phyloP scores from a whole-genome alignment of 2,797 vertebrate species.

The Champsocephalus gunnari region DNA sequence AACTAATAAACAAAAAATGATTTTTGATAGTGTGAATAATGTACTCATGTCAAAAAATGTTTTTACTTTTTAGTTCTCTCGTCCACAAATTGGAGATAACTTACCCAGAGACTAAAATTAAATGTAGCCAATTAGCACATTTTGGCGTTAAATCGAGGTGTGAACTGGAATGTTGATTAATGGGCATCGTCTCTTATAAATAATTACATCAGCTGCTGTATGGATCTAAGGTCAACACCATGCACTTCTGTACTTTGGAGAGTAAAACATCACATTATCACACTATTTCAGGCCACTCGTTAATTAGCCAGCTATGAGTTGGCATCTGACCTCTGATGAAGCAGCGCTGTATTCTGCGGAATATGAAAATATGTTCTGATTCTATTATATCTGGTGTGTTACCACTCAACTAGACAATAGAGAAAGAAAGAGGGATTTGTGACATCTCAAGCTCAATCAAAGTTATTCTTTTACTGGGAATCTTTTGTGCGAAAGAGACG shows the following conservation, averaged over 20 bases:
- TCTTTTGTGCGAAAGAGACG: neutral
- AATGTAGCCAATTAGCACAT: too few relatives aligned
- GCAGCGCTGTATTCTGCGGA: slow-evolving; percentile 16
- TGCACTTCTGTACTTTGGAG: slow-evolving; percentile 27
- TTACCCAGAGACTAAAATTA: too few relatives aligned
- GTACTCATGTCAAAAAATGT: too few relatives aligned
- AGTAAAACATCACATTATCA: slow-evolving; percentile 25
- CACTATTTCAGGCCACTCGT: slow-evolving; percentile 12
- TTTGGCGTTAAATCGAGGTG: too few relatives aligned
- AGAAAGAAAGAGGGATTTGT: neutral
- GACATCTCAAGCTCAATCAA: neutral
- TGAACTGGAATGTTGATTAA: too few relatives aligned
- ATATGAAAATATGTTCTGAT: slow-evolving; percentile 20
- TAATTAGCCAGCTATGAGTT: slow-evolving; percentile 44
- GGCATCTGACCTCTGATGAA: slow-evolving; percentile 43
- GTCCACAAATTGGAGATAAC: too few relatives aligned
- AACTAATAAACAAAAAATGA: too few relatives aligned
- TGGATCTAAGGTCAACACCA: slow-evolving; percentile 35
- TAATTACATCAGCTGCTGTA: slow-evolving; percentile 18
- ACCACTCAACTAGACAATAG: neutral
- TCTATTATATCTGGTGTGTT: slow-evolving; percentile 3
- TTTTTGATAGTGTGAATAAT: too few relatives aligned
- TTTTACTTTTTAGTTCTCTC: too few relatives aligned
- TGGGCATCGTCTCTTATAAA: too few relatives aligned
- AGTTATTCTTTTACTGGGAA: neutral